Conservation (phyloP, 2,888 invertebrate genomes). For the Phyllotreta striolata region DNA sequence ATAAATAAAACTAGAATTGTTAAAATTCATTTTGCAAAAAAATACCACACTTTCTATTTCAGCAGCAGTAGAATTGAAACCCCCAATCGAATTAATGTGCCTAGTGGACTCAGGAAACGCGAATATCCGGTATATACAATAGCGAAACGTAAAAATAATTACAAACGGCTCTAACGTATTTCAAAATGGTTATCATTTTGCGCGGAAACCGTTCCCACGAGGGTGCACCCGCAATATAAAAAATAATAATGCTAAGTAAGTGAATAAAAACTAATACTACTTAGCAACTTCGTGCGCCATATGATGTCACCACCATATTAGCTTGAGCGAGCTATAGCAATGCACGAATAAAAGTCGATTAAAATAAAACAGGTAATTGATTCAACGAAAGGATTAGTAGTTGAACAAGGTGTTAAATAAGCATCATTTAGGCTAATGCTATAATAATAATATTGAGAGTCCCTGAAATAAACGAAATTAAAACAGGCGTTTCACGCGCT, state of each 20-base stretch:
- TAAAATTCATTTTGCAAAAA: neutral
- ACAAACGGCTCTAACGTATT: conserved; percentile 5
- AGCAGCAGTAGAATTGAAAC: too few species aligned
- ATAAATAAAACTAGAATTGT: conserved; percentile 1
- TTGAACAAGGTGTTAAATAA: too few species aligned
- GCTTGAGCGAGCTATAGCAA: neutral
- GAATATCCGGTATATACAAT: conserved; percentile 10
- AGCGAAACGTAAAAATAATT: conserved; percentile 10
- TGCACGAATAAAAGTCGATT: too few species aligned
- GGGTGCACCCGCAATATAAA: neutral
- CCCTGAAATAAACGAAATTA: conserved; percentile 43
- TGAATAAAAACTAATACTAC: too few species aligned
- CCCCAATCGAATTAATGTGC: too few species aligned
- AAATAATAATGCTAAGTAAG: too few species aligned
- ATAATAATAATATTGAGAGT: conserved; percentile 17
- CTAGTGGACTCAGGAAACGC: conserved; percentile 5
- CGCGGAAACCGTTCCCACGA: conserved; percentile 10
- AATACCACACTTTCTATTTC: too few species aligned
- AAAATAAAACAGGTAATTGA: too few species aligned
- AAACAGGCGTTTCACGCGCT: conserved; percentile 50
- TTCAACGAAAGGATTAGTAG: too few species aligned
- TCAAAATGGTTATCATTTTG: neutral
- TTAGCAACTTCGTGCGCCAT: too few species aligned
- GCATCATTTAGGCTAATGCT: too few species aligned
- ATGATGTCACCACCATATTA: neutral